Percentiles rank a stretch among this genome's conserved stretches.
phyloP scores from a whole-genome alignment of 2,797 vertebrate species.

The Enteromius paludinosus region DNA sequence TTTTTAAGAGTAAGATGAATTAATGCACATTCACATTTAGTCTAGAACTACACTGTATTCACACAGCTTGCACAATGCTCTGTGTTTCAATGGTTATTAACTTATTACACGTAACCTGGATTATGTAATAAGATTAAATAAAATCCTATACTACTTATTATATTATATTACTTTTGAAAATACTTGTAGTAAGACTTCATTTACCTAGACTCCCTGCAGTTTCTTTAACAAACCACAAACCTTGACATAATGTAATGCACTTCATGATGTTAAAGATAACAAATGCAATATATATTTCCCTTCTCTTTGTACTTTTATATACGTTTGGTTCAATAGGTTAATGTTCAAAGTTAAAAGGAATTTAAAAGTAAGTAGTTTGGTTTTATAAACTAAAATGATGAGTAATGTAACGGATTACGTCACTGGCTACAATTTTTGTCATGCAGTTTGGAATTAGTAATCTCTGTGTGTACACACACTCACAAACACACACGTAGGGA shows the following conservation, averaged over 20 bases:
- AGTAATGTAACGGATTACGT: not conserved
- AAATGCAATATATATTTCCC: not conserved
- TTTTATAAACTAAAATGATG: not conserved
- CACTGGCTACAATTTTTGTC: not conserved
- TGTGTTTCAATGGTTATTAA: too few species aligned
- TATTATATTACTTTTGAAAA: not conserved
- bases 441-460: not conserved
- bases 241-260: not conserved
- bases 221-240: not conserved
- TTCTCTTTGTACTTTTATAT: not conserved
- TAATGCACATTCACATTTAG: too few species aligned
- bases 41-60: too few species aligned
- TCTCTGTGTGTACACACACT: too few species aligned
- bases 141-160: not conserved
- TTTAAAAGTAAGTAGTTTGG: not conserved
- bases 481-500: too few species aligned
- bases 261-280: not conserved
- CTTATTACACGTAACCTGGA: not conserved
- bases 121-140: not conserved
- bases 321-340: not conserved
- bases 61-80: too few species aligned
- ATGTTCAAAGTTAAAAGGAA: not conserved
- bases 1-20: too few species aligned
- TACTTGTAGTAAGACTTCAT: not conserved
- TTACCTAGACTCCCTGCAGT: too few species aligned